Evolutionary conservation across 2,797 vertebrate species (phyloP).

Genomic region (Hapalemur alaotrensis): DNA sequence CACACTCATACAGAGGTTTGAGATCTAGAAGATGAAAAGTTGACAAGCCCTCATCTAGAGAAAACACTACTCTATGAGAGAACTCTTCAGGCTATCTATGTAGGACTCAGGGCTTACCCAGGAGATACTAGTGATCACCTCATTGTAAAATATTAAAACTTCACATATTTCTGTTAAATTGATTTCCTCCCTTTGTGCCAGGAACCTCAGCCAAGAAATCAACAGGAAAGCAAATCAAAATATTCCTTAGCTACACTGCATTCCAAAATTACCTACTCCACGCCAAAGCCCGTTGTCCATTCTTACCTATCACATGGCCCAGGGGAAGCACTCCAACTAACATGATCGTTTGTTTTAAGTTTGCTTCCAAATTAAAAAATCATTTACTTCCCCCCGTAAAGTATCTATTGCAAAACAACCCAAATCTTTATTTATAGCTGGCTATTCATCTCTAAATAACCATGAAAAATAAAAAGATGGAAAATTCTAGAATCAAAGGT

Average conservation of each 20-base stretch:
- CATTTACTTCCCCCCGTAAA: slow-evolving; percentile 46
- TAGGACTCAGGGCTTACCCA: background rate
- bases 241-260: slow-evolving; percentile 35
- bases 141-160: slow-evolving; percentile 41
- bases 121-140: background rate
- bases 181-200: slow-evolving; percentile 53
- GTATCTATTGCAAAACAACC: slow-evolving; percentile 46
- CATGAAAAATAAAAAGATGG: slow-evolving; percentile 38
- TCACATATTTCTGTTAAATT: slow-evolving; percentile 63
- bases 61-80: background rate
- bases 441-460: slow-evolving; percentile 54
- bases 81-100: background rate
- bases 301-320: slow-evolving; percentile 39
- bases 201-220: slow-evolving; percentile 66
- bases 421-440: slow-evolving; percentile 34
- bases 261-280: slow-evolving; percentile 37
- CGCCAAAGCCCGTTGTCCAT: slow-evolving; percentile 46
- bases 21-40: background rate
- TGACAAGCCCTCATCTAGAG: background rate
- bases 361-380: slow-evolving; percentile 65
- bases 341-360: slow-evolving; percentile 57
- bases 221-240: slow-evolving; percentile 66
- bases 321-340: slow-evolving; percentile 36
- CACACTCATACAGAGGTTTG: background rate
- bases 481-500: background rate